Evolutionary conservation across 2,797 vertebrate species (phyloP).

Genomic region (Eremophila alpestris): DNA sequence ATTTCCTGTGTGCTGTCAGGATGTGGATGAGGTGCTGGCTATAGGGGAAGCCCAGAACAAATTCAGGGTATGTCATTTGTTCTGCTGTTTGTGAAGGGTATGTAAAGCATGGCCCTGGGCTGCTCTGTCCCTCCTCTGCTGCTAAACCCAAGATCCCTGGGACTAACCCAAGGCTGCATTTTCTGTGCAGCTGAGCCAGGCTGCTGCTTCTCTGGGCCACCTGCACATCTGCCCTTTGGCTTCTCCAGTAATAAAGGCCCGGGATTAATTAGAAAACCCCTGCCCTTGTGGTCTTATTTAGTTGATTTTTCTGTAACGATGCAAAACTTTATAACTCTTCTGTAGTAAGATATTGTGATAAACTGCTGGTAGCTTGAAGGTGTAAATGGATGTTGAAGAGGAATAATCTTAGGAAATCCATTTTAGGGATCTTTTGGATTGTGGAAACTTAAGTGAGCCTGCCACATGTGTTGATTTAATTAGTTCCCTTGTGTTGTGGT

Average conservation of each 20-base stretch:
- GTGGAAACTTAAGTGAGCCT: not conserved
- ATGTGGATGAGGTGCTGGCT: not conserved
- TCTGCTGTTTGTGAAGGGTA: not conserved
- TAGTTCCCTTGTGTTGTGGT: slow-evolving; percentile 23
- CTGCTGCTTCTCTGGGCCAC: not conserved
- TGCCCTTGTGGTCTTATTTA: not conserved
- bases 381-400: not conserved
- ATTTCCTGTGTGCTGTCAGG: not conserved
- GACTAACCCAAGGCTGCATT: not conserved
- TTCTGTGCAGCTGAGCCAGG: not conserved
- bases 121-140: not conserved
- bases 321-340: not conserved
- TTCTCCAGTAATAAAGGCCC: not conserved
- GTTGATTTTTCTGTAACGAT: not conserved
- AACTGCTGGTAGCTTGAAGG: not conserved
- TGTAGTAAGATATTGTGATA: not conserved
- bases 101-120: not conserved
- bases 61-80: not conserved
- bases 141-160: not conserved
- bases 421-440: not conserved
- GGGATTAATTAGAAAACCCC: not conserved
- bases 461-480: slow-evolving; percentile 33
- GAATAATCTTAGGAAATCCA: not conserved
- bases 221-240: not conserved
- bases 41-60: not conserved